A percentile compares a stretch with the other conserved stretches of the same genome.
phyloP scores from a whole-genome alignment of 2,113 vertebrate species.

The Antennarius striatus region DNA sequence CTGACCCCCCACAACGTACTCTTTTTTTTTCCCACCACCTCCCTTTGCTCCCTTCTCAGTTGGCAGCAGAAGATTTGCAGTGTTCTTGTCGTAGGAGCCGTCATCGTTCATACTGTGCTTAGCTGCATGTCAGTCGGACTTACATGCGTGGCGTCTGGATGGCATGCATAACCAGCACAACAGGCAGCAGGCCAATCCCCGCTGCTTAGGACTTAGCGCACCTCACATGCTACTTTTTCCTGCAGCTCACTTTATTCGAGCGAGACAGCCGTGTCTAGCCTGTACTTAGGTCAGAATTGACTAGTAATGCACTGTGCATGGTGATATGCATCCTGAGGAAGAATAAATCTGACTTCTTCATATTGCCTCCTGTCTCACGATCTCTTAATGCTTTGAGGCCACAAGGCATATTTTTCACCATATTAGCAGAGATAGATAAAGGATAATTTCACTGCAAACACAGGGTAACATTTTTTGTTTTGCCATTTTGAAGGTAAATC shows the following conservation, averaged over 20 bases:
- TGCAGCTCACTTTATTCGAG: not conserved
- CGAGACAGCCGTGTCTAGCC: not conserved
- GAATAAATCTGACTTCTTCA: not conserved
- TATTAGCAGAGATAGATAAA: not conserved
- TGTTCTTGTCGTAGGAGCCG: not conserved
- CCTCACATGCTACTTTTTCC: not conserved
- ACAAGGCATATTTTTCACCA: conserved; percentile 12
- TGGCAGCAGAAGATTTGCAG: not conserved
- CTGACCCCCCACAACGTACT: conserved; percentile 11
- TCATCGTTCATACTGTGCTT: not conserved
- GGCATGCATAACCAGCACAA: not conserved
- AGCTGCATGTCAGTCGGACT: not conserved
- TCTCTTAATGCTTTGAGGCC: conserved; percentile 13
- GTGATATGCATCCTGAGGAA: not conserved
- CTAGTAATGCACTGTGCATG: not conserved
- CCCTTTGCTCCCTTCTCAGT: not conserved
- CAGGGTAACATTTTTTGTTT: too few species aligned
- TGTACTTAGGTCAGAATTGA: not conserved
- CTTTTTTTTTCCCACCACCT: conserved; percentile 8
- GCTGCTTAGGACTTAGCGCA: not conserved
- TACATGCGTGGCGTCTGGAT: not conserved
- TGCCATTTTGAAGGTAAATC: too few species aligned
- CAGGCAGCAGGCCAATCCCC: not conserved
- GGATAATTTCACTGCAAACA: conserved; percentile 5
- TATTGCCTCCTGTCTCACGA: conserved; percentile 39